Evolutionary conservation across 2,113 vertebrate species (phyloP).

Genomic region (Hemicordylus capensis): DNA sequence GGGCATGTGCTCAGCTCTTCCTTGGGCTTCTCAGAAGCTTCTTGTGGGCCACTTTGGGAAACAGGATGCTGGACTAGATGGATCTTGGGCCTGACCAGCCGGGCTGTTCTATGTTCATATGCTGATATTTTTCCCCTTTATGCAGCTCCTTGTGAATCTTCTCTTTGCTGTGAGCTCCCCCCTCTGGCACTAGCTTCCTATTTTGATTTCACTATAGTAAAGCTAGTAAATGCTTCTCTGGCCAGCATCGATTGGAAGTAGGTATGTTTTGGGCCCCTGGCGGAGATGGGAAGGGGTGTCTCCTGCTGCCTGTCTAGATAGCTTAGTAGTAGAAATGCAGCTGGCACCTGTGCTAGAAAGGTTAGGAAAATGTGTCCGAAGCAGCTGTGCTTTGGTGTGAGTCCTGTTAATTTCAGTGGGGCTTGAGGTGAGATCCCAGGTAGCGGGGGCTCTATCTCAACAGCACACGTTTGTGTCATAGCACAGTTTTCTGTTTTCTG

Average conservation of each 20-base stretch:
- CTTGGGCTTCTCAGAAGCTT: too few relatives aligned
- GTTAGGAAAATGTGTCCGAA: too few relatives aligned
- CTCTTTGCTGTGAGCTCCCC: constrained; percentile 80
- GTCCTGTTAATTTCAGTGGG: background rate
- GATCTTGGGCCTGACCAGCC: too few relatives aligned
- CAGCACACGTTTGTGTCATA: background rate
- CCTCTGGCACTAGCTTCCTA: constrained; percentile 71
- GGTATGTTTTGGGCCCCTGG: constrained; percentile 10
- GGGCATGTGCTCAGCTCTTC: too few relatives aligned
- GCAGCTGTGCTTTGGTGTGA: background rate
- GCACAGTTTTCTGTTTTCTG: accelerated
- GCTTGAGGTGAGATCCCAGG: background rate
- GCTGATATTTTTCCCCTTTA: background rate
- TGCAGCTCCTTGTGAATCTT: constrained; percentile 52
- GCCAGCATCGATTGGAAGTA: background rate
- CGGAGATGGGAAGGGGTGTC: background rate
- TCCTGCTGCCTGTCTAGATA: background rate
- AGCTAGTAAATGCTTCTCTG: background rate
- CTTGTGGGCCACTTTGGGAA: too few relatives aligned
- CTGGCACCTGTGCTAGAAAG: constrained; percentile 11
- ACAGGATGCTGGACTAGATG: too few relatives aligned
- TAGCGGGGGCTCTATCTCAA: too few relatives aligned
- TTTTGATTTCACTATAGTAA: constrained; percentile 11
- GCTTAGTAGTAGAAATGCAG: background rate
- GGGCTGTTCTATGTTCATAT: too few relatives aligned